A percentile compares a stretch with the other conserved stretches of the same genome.
These are phyloP conservation scores for Hesperophylax magnus DNA, from an alignment of 1,140 invertebrate species.

Conservation along the genomic window DNA sequence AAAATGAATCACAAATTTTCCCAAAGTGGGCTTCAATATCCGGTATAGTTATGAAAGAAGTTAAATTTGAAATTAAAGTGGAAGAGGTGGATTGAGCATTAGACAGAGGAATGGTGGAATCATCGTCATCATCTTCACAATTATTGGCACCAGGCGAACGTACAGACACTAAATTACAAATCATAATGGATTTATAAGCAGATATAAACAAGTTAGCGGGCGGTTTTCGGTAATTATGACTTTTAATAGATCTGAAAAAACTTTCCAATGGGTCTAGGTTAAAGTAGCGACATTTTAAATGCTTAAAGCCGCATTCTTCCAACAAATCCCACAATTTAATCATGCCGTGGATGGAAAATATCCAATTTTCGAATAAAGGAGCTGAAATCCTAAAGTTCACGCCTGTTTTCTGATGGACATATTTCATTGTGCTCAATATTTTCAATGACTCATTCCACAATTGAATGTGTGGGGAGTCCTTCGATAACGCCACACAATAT, in stretches of 20 bases:
- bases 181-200: not conserved
- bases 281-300: not conserved
- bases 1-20: not conserved
- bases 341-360: not conserved
- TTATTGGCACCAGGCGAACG: too few relatives aligned
- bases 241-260: not conserved
- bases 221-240: not conserved
- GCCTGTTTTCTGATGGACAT: too few relatives aligned
- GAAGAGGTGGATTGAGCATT: not conserved
- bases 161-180: not conserved
- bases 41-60: too few relatives aligned
- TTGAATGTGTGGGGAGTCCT: too few relatives aligned
- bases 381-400: not conserved
- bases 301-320: not conserved
- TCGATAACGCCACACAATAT: too few relatives aligned
- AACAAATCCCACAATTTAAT: not conserved
- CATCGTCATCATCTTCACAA: too few relatives aligned
- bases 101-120: not conserved
- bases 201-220: not conserved
- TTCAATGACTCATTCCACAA: too few relatives aligned
- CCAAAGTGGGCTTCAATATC: not conserved
- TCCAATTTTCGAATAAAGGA: not conserved
- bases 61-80: not conserved
- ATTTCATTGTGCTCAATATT: too few relatives aligned
- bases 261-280: not conserved